Percentiles rank a stretch among this genome's conserved stretches.
Evolutionary conservation across 2,113 vertebrate species (phyloP).

Genomic region (Perognathus longimembris): DNA sequence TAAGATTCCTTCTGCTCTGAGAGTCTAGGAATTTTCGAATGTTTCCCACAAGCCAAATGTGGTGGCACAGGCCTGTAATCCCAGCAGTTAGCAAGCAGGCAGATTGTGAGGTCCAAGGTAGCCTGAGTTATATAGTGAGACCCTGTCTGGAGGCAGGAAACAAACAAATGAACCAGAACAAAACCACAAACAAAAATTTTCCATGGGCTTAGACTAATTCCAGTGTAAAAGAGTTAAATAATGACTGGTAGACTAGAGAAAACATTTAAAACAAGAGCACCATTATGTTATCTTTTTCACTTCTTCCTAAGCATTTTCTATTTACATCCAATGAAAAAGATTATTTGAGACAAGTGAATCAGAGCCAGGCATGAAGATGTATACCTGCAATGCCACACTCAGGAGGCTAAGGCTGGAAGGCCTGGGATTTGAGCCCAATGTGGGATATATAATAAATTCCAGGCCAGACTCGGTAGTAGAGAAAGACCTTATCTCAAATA

Average conservation of each 20-base stretch:
- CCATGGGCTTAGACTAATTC: not conserved
- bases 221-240: not conserved
- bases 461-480: too few species aligned
- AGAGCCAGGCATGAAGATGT: too few species aligned
- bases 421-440: too few species aligned
- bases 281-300: not conserved
- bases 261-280: not conserved
- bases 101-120: not conserved
- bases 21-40: not conserved
- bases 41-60: not conserved
- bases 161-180: not conserved
- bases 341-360: not conserved
- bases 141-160: not conserved
- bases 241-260: not conserved
- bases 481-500: not conserved
- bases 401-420: too few species aligned
- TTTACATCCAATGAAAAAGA: not conserved
- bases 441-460: too few species aligned
- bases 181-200: not conserved
- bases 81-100: not conserved
- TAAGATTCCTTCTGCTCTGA: not conserved
- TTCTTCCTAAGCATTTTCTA: slow-evolving; percentile 18
- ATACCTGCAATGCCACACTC: too few species aligned
- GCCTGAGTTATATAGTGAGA: not conserved
- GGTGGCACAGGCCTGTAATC: not conserved